phyloP scores from a whole-genome alignment of 2,113 vertebrate genomes.

The Ibidorhyncha struthersii region DNA sequence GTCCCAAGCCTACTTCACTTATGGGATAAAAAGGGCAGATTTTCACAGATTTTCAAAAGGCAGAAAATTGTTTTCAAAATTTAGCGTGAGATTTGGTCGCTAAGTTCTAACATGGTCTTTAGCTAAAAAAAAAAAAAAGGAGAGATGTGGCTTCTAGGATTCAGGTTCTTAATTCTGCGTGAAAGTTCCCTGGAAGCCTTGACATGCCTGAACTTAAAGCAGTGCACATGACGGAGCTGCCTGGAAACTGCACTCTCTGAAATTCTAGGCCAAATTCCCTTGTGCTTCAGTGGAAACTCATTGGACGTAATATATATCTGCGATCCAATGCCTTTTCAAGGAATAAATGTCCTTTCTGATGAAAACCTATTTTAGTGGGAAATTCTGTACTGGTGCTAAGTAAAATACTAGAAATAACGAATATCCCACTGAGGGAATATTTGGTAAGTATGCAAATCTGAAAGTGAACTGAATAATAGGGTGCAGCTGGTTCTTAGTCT shows the following conservation, averaged over 20 bases:
- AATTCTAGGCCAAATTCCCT: background rate
- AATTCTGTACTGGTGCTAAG: slow-evolving; percentile 6
- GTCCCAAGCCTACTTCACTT: background rate
- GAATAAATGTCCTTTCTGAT: background rate
- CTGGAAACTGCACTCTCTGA: background rate
- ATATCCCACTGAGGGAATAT: slow-evolving; percentile 6
- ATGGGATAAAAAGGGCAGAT: background rate
- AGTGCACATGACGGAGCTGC: background rate
- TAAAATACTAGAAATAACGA: slow-evolving; percentile 26
- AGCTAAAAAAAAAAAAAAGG: background rate
- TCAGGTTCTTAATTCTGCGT: background rate
- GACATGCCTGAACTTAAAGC: background rate
- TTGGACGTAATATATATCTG: background rate
- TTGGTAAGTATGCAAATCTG: slow-evolving; percentile 59
- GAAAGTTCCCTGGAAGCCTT: background rate
- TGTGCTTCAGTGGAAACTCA: background rate
- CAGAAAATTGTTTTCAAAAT: background rate
- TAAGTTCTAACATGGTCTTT: background rate
- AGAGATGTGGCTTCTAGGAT: background rate
- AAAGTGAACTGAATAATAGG: slow-evolving; percentile 58
- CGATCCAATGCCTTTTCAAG: background rate
- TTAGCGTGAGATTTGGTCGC: background rate
- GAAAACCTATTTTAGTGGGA: background rate
- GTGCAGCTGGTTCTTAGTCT: slow-evolving; percentile 63
- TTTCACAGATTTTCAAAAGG: background rate